Base-by-base conservation (phyloP, 1,140 invertebrate genomes). In the Dufourea novaeangliae region DNA sequence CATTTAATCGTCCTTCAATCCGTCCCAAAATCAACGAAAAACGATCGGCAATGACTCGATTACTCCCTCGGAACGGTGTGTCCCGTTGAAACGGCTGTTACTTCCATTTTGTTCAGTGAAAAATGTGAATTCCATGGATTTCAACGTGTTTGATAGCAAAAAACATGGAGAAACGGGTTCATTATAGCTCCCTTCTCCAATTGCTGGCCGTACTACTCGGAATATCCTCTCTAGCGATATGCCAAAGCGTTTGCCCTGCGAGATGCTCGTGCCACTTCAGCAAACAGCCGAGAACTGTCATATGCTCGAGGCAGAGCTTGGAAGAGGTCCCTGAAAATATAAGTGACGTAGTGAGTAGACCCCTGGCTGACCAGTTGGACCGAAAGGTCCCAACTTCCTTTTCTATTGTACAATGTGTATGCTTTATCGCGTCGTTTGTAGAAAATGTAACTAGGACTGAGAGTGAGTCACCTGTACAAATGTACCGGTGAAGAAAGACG, bases 321-420 rank as follows among this genome's bases (percentile, higher is more conserved):
- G 52, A 76, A 1, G 32, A 41, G 8, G 90, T 88, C 67, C 90
- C 90, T 2, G 63, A 77, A 27, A 89, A 88, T 37, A 79, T 90
- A 17, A 90, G 83, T 46, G 74, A 82, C 12, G 0, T 80, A 22
- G 88, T 89, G 39, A 85, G 87, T 84, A 20, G 25, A 39, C 22
- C 10, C 1, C 2, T 2, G 8, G 8, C 8, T 0, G 1, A 34
- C 0, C 27, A 25, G 50, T 52, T 57, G 54, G 14, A 2, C 14
- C 12, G 27, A 32, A 7, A 50, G 20, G 1, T n/a, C 7, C 20
- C 20, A 7, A n/a, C 41, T 14, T 3, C 41, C 11, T 14, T 12
- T 44, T 14, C 41, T 11, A 14, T 11, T 41, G 50, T n/a, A n/a
- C n/a, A n/a, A n/a, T n/a, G n/a, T 22, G 56, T n/a, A 12, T 22